These are phyloP conservation scores for Cynodonichthys magdalenae DNA, from an alignment of 2,797 vertebrate species.

Conservation along the genomic window DNA sequence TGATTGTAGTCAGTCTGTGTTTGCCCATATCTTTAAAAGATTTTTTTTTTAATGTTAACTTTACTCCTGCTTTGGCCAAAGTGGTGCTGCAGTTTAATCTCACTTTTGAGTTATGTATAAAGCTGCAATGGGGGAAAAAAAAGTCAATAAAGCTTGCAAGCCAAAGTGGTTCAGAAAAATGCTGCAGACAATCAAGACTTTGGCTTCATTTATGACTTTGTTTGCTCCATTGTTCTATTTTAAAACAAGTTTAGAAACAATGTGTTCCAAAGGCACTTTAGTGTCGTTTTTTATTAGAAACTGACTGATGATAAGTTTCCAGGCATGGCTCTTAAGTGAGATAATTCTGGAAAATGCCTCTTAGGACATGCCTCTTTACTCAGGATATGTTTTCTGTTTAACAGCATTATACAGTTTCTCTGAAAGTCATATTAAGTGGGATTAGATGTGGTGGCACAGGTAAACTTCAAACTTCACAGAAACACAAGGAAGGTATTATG, in stretches of 20 bases:
- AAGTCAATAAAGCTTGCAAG: neutral
- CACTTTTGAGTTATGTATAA: constrained; percentile 20
- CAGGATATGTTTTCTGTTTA: neutral
- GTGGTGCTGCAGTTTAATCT: constrained; percentile 9
- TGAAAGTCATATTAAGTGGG: neutral
- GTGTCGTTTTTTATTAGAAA: constrained; percentile 29
- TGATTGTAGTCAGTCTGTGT: constrained; percentile 22
- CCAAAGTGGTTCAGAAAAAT: constrained; percentile 9
- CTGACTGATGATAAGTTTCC: constrained; percentile 11
- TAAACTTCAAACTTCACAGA: neutral
- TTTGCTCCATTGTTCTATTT: constrained; percentile 45
- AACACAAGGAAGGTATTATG: neutral
- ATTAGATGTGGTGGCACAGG: neutral
- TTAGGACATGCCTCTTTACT: neutral
- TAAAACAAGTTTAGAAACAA: constrained; percentile 21
- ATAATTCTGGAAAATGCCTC: constrained; percentile 2
- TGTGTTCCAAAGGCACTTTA: constrained; percentile 15
- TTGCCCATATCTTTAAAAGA: no score
- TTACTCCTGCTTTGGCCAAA: neutral
- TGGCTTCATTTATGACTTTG: constrained; percentile 24
- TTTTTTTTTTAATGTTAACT: no score
- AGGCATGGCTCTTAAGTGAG: neutral
- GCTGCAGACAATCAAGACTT: constrained; percentile 30
- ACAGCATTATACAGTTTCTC: neutral
- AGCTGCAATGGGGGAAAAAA: constrained; percentile 24